A percentile compares a stretch with the other conserved stretches of the same genome.
Evolutionary conservation across 2,113 vertebrate genomes (phyloP).

Genomic region (Raphicerus campestris): DNA sequence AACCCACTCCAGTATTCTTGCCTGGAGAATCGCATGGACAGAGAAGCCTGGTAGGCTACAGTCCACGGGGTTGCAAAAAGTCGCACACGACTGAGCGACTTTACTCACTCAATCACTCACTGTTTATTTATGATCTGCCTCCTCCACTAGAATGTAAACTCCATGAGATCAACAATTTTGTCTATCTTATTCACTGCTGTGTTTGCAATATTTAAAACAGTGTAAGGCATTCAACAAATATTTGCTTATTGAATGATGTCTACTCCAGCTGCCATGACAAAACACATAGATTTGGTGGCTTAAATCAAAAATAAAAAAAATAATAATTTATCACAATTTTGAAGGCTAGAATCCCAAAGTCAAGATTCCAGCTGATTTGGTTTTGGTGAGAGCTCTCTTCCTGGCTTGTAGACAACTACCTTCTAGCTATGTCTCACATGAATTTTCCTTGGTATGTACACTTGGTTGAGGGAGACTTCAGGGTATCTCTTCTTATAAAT

Average conservation of each 20-base stretch:
- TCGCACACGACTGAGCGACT: rapidly evolving
- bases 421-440: neutral
- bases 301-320: neutral
- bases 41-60: too few species aligned
- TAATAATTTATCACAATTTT: neutral
- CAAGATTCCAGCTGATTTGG: neutral
- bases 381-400: neutral
- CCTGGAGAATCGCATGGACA: too few species aligned
- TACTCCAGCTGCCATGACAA: neutral
- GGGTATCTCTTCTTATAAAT: neutral
- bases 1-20: too few species aligned
- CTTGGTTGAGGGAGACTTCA: neutral
- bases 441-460: neutral
- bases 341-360: neutral
- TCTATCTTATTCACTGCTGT: neutral
- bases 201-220: neutral
- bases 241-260: neutral
- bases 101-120: neutral
- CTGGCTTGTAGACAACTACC: neutral
- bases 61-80: too few species aligned
- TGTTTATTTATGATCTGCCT: neutral
- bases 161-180: neutral
- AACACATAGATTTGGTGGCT: neutral
- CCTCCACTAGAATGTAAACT: neutral
- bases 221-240: neutral